Evolutionary conservation across 2,888 invertebrate genomes (phyloP), one percentile per base, ranked within the genome.

Genomic region (Automeris io): DNA sequence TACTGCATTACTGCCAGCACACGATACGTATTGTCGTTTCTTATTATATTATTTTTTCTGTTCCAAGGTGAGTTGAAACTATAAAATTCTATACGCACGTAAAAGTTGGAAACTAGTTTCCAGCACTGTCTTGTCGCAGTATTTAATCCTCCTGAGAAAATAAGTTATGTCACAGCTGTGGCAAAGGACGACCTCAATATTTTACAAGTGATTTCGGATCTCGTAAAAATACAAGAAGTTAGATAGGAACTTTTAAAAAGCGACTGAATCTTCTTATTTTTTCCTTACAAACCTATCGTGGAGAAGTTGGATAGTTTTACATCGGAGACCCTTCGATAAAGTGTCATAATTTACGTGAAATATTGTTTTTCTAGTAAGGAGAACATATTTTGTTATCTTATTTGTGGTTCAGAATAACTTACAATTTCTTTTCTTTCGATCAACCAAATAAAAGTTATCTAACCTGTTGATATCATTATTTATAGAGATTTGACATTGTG

Each of bases 331-430:
- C 72, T 72, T 73, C 78, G 72, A 73, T 72, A 77, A 75, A 76
- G 69, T 78, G 80, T 74, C 78, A 76, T 77, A 76, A 77, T 79
- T 75, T 74, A 67, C 54, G 63, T 78, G 71, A 80, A 70, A 74
- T 75, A 77, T 74, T 73, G 71, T 76, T 71, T 71, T 61, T 63
- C 58, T 65, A 59, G 51, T 47, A 48, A 60, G 50, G 55, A 57
- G 57, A 70, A 57, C 69, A 70, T 72, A 71, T 70, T 70, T 65
- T 58, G 64, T 63, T 70, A 67, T 65, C 63, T 63, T 69, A 66
- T 70, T 70, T 70, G 68, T 51, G 68, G 68, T 54, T 62, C 54
- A 54, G 59, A 69, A 62, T 60, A 66, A 68, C 52, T 60, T 59
- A 60, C 56, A 51, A 57, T 54, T 61, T 61, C 43, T 54, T 51